Percentiles rank a stretch among this genome's conserved stretches.
Conservation (phyloP, 2,888 invertebrate species). For the Lithophane leautieri region DNA sequence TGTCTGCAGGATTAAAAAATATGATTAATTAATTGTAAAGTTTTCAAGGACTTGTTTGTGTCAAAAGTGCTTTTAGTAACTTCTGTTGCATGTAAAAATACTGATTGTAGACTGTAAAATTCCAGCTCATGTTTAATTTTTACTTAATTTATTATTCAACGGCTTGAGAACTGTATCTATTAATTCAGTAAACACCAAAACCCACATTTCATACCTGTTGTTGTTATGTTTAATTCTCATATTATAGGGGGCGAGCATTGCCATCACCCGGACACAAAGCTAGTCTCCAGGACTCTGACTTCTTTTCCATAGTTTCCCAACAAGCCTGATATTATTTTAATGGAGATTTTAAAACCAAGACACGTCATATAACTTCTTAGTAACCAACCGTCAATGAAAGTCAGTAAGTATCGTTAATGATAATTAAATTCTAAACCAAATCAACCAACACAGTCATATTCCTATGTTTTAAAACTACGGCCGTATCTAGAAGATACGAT, state of each 20-base stretch:
- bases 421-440: conserved; percentile 18
- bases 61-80: not conserved
- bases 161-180: not conserved
- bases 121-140: not conserved
- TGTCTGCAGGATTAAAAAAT: not conserved
- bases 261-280: too few relatives aligned
- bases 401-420: not conserved
- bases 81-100: not conserved
- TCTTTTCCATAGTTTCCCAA: not conserved
- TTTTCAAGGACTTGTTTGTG: conserved; percentile 1
- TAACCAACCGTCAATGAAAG: not conserved
- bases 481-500: conserved; percentile 15
- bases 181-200: not conserved
- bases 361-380: not conserved
- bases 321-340: not conserved
- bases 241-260: too few relatives aligned
- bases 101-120: too few relatives aligned
- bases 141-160: not conserved
- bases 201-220: too few relatives aligned
- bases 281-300: too few relatives aligned
- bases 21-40: conserved; percentile 6
- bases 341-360: not conserved
- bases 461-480: conserved; percentile 14
- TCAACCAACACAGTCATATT: not conserved
- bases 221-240: too few relatives aligned